Conservation (phyloP, 92 coral and sea anemone genomes). For the Hydrozoanthus gracilis region DNA sequence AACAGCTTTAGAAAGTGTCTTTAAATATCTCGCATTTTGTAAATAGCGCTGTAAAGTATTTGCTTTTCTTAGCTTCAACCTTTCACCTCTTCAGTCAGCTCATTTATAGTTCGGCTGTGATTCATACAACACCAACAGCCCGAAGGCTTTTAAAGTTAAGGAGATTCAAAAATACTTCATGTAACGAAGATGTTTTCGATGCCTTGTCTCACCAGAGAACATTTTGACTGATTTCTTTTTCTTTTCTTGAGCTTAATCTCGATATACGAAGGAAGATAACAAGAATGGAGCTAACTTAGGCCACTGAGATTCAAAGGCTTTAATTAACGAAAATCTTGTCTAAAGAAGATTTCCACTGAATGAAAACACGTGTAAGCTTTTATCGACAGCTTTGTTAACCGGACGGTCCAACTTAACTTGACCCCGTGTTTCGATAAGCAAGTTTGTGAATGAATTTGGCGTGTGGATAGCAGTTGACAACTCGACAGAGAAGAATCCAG, state of each 20-base stretch:
- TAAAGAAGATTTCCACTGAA: background rate
- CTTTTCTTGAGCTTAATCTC: background rate
- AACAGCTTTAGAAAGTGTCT: slow-evolving; percentile 24
- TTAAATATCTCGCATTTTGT: slow-evolving; percentile 49
- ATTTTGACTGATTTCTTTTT: background rate
- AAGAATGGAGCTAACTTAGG: background rate
- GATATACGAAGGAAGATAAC: background rate
- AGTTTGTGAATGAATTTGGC: slow-evolving; percentile 1
- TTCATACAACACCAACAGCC: slow-evolving; percentile 37
- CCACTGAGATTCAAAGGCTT: background rate
- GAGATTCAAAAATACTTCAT: slow-evolving; percentile 1
- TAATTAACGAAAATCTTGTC: background rate
- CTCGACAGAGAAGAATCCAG: no score
- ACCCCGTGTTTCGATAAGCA: slow-evolving; percentile 38
- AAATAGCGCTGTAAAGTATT: slow-evolving; percentile 26
- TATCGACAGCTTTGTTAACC: slow-evolving; percentile 16
- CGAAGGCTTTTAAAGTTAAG: background rate
- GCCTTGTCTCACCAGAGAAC: background rate
- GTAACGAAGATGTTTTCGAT: slow-evolving; percentile 27
- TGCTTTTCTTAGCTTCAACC: slow-evolving; percentile 38
- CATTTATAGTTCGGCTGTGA: background rate
- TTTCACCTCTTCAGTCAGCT: slow-evolving; percentile 37
- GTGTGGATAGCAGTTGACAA: slow-evolving; percentile 18
- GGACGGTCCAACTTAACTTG: slow-evolving; percentile 22
- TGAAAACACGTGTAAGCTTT: slow-evolving; percentile 32